phyloP scores from a whole-genome alignment of 2,113 vertebrate genomes.

The Parotia lawesii region DNA sequence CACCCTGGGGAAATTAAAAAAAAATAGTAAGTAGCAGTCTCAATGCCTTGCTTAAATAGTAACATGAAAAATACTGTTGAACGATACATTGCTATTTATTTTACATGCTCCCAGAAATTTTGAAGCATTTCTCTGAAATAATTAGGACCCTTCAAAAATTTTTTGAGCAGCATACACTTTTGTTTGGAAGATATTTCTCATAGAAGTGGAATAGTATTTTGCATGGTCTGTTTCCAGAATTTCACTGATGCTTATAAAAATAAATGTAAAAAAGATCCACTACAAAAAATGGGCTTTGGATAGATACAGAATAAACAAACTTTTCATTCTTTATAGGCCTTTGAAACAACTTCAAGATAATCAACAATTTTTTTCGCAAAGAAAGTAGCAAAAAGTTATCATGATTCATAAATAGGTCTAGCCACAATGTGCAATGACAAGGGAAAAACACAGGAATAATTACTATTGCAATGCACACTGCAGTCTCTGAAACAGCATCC shows the following conservation, averaged over 20 bases:
- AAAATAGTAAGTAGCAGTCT: background rate
- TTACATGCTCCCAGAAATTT: background rate
- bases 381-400: background rate
- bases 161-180: background rate
- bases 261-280: background rate
- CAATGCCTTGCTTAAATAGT: background rate
- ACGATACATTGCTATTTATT: background rate
- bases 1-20: background rate
- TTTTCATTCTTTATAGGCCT: background rate
- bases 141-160: background rate
- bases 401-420: background rate
- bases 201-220: background rate
- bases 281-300: background rate
- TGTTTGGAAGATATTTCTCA: background rate
- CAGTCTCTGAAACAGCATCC: background rate
- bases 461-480: background rate
- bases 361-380: background rate
- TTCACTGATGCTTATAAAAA: background rate
- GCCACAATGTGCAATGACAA: background rate
- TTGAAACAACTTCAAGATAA: background rate
- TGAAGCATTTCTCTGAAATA: background rate
- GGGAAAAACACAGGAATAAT: background rate
- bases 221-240: background rate
- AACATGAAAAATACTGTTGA: background rate
- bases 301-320: background rate